Percentiles rank a stretch among this genome's conserved stretches.
phyloP scores from a whole-genome alignment of 2,888 invertebrate species.

The Dysmachus trigonus region DNA sequence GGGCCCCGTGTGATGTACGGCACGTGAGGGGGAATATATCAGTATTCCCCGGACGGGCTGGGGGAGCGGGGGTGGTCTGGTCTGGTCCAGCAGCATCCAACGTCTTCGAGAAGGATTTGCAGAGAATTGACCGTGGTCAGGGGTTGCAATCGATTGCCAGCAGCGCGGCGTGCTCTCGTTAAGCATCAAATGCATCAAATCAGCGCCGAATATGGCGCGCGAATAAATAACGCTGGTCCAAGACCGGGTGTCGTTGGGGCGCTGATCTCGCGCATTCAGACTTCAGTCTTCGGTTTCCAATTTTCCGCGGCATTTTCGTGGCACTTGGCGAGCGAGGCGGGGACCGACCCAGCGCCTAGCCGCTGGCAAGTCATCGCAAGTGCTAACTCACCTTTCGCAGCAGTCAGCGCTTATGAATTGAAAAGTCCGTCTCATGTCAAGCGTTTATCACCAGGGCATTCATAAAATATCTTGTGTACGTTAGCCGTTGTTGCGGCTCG shows the following conservation, averaged over 20 bases:
- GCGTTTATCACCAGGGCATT: slow-evolving; percentile 50
- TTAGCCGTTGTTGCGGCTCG: slow-evolving; percentile 25
- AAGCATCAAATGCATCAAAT: slow-evolving; percentile 21
- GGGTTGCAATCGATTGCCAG: background rate
- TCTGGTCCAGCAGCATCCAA: background rate
- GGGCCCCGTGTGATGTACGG: slow-evolving; percentile 45
- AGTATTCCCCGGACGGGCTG: background rate
- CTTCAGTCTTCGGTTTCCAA: slow-evolving; percentile 25
- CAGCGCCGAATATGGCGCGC: slow-evolving; percentile 17
- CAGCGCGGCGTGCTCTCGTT: background rate
- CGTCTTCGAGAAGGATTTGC: background rate
- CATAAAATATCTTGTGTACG: slow-evolving; percentile 49
- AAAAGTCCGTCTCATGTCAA: slow-evolving; percentile 51
- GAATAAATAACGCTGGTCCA: slow-evolving; percentile 1
- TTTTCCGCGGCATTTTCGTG: background rate
- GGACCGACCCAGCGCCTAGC: too few species aligned
- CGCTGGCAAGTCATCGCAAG: slow-evolving; percentile 27
- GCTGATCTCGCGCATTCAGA: slow-evolving; percentile 4
- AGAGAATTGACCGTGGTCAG: slow-evolving; percentile 17
- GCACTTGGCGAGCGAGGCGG: background rate
- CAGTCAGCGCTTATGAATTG: slow-evolving; percentile 51
- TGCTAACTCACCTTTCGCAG: slow-evolving; percentile 50
- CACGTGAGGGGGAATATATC: slow-evolving; percentile 19
- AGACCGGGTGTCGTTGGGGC: slow-evolving; percentile 14
- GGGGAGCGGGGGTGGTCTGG: background rate